Base-by-base conservation (phyloP, 2,888 invertebrate genomes). In the Tuberolachnus salignus region DNA sequence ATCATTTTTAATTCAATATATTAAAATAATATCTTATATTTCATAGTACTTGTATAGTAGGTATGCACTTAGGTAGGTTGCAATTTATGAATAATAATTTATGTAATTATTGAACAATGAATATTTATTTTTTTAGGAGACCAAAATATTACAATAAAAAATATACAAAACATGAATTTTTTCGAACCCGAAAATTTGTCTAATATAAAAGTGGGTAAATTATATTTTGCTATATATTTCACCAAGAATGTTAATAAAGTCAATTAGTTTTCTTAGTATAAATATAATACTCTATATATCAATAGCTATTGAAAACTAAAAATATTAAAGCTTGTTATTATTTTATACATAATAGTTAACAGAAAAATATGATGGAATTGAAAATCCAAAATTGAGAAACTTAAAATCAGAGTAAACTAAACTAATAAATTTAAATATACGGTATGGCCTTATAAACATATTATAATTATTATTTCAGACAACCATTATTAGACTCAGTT, bases 121-220 rank as follows among this genome's bases (percentile, higher is more conserved):
- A 1, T 55, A 21, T 21, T 11, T 55, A 21, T 49, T 74, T n/a
- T 61, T 72, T 49, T 49, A 75, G 66, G 34, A 21, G 14, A 64
- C 55, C 23, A 75, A 67, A 1, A 55, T 67, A 11, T 64, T 26
- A 26, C 14, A 26, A 49, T 75, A 57, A 23, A 46, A 49, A 75
- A 75, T 57, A 49, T 26, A 49, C 55, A 42, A 21, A 57, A 57
- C 44, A 67, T 11, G 3, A 66, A 75, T 9, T 75, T 75, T 19
- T 75, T 75, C 57, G 53, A 66, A 19, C 57, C 57, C 10, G 75
- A 75, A 75, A 75, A 75, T 57, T 57, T 75, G 21, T 14, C 19
- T 55, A 57, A 75, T 46, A 46, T 75, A 19, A 75, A 57, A n/a
- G n/a, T n/a, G n/a, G 26, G 75, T 75, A 55, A 67, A 55, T 71